Percentiles rank a stretch among this genome's conserved stretches.
Evolutionary conservation across 2,797 vertebrate species (phyloP).

Genomic region (Microctenopoma lineatum): DNA sequence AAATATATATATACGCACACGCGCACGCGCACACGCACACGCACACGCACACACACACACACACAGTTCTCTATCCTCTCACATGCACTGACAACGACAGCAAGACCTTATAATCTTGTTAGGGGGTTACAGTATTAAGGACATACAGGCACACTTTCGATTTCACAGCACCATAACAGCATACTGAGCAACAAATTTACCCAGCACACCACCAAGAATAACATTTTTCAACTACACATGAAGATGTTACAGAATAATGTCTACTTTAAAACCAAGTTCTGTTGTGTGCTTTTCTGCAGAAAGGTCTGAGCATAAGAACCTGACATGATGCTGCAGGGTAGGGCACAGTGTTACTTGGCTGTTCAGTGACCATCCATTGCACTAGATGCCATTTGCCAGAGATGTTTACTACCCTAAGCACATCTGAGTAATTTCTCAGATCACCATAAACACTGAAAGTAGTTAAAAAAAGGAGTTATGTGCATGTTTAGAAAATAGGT

Average conservation of each 20-base stretch:
- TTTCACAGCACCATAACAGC: slow-evolving; percentile 25
- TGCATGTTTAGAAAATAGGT: neutral
- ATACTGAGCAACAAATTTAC: slow-evolving; percentile 15
- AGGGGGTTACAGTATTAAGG: slow-evolving; percentile 57
- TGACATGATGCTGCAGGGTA: neutral
- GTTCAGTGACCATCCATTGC: neutral
- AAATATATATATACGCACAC: too few species aligned
- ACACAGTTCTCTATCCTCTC: slow-evolving; percentile 19
- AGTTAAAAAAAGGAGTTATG: slow-evolving; percentile 13
- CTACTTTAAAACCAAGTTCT: slow-evolving; percentile 17
- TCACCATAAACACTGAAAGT: neutral
- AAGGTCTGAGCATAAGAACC: neutral
- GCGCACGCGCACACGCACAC: neutral
- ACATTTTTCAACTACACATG: slow-evolving; percentile 24
- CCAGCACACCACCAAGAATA: slow-evolving; percentile 17
- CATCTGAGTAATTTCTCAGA: slow-evolving; percentile 15
- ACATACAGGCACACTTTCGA: slow-evolving; percentile 49
- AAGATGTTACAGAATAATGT: neutral
- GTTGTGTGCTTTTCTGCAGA: neutral
- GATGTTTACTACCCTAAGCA: neutral
- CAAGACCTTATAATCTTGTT: slow-evolving; percentile 53
- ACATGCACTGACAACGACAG: slow-evolving; percentile 22
- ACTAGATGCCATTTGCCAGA: neutral
- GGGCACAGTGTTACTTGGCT: neutral
- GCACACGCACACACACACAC: neutral